Evolutionary conservation across 2,888 invertebrate species (phyloP).

Genomic region (Ctenicera cuprea): DNA sequence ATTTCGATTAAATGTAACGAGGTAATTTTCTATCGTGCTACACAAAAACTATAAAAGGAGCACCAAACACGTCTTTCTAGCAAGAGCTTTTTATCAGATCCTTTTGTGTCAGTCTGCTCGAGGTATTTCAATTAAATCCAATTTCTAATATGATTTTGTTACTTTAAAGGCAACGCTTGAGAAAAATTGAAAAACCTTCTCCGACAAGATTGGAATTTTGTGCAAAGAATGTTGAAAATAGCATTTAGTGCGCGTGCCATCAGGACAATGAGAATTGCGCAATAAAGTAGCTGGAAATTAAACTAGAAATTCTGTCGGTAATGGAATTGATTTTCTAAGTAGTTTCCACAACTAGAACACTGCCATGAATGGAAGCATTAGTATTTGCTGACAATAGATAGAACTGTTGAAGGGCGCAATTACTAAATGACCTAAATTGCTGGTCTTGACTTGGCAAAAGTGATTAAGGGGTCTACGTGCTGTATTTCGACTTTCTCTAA

Average conservation of each 20-base stretch:
- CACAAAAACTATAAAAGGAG: no score
- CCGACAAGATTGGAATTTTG: constrained; percentile 19
- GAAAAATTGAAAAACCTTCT: constrained; percentile 24
- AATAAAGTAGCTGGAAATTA: constrained; percentile 32
- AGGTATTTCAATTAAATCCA: constrained; percentile 32
- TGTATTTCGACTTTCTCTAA: constrained; percentile 28
- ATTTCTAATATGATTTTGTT: constrained; percentile 9
- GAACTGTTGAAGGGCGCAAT: constrained; percentile 54
- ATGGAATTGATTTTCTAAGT: constrained; percentile 51
- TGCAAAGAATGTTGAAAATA: not conserved
- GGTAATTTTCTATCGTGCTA: no score
- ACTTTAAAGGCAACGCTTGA: constrained; percentile 18
- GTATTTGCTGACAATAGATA: constrained; percentile 55
- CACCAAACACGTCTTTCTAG: no score
- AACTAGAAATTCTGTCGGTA: constrained; percentile 43
- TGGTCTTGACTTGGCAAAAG: constrained; percentile 41
- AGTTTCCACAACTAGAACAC: constrained; percentile 49
- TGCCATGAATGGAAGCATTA: constrained; percentile 55
- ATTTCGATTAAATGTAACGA: no score
- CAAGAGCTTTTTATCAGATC: not conserved
- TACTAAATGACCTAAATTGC: constrained; percentile 58
- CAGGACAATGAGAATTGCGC: constrained; percentile 26
- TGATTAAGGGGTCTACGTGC: constrained; percentile 35
- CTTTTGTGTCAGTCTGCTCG: not conserved
- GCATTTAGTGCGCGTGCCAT: constrained; percentile 8